A percentile compares a stretch with the other conserved stretches of the same genome.
Conservation (phyloP, 2,797 vertebrate species). For the Gorsachius magnificus region DNA sequence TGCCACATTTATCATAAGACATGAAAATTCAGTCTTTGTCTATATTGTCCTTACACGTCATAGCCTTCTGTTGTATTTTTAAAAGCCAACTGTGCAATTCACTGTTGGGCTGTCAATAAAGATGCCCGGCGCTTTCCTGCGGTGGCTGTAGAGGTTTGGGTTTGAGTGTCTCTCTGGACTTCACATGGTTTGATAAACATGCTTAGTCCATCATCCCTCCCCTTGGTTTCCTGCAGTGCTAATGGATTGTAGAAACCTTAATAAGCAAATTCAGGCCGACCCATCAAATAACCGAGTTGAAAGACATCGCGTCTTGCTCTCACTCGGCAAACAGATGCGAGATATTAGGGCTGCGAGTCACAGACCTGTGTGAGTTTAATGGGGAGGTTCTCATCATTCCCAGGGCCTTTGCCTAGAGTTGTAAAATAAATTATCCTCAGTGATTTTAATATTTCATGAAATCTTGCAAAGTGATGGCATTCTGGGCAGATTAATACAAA, state of each 20-base stretch:
- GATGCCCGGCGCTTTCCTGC: not conserved
- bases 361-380: constrained; percentile 31
- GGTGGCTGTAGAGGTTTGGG: not conserved
- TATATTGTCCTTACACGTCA: not conserved
- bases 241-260: constrained; percentile 45
- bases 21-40: not conserved
- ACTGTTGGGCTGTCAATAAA: not conserved
- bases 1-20: not conserved
- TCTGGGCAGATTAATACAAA: constrained; percentile 36
- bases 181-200: constrained; percentile 27
- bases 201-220: not conserved
- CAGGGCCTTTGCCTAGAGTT: constrained; percentile 13
- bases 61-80: not conserved
- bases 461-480: constrained; percentile 29
- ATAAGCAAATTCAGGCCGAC: constrained; percentile 54
- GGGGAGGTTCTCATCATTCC: constrained; percentile 32
- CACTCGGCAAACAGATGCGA: not conserved
- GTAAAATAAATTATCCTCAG: constrained; percentile 45
- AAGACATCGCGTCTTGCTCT: not conserved
- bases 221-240: constrained; percentile 21
- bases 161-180: not conserved
- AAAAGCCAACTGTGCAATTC: not conserved
- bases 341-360: not conserved
- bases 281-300: constrained; percentile 11
- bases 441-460: constrained; percentile 64